Conservation (phyloP, 2,113 vertebrate species). For the Semicossyphus pulcher region DNA sequence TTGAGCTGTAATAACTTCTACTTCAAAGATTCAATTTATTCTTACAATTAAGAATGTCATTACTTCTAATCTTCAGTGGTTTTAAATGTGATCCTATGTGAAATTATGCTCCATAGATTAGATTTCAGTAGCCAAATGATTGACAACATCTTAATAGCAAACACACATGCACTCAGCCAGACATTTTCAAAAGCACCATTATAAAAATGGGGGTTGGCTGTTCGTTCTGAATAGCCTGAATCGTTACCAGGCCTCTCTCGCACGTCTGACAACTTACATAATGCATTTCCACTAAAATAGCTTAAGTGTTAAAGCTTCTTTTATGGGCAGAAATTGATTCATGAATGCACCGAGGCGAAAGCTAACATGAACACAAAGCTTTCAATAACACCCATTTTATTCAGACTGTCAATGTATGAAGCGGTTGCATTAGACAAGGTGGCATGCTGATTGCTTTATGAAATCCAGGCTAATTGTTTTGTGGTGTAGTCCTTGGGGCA, state of each 20-base stretch:
- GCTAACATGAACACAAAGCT: constrained; percentile 82
- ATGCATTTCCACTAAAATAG: constrained; percentile 86
- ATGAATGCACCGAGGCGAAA: constrained; percentile 83
- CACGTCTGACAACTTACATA: constrained; percentile 84
- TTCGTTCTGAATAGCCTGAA: constrained; percentile 81
- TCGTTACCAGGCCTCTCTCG: constrained; percentile 74
- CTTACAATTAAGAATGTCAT: constrained; percentile 38
- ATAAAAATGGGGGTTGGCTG: constrained; percentile 75
- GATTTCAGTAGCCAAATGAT: constrained; percentile 71
- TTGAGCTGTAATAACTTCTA: constrained; percentile 4
- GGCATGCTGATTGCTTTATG: constrained; percentile 81
- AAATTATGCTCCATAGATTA: constrained; percentile 63
- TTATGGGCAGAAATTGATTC: constrained; percentile 86
- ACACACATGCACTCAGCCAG: constrained; percentile 76
- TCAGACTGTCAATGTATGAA: constrained; percentile 80
- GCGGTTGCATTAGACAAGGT: constrained; percentile 78
- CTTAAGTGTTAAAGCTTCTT: constrained; percentile 86
- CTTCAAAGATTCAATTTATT: constrained; percentile 21
- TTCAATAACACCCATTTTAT: constrained; percentile 84
- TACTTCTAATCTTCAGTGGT: constrained; percentile 37
- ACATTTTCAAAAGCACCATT: constrained; percentile 79
- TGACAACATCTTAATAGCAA: constrained; percentile 77
- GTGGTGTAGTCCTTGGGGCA: constrained; percentile 74
- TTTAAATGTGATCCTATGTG: constrained; percentile 31
- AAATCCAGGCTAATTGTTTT: constrained; percentile 83